Percentiles rank a stretch among this genome's conserved stretches.
Conservation (phyloP, 2,797 vertebrate species). For the Phrynocephalus forsythii region DNA sequence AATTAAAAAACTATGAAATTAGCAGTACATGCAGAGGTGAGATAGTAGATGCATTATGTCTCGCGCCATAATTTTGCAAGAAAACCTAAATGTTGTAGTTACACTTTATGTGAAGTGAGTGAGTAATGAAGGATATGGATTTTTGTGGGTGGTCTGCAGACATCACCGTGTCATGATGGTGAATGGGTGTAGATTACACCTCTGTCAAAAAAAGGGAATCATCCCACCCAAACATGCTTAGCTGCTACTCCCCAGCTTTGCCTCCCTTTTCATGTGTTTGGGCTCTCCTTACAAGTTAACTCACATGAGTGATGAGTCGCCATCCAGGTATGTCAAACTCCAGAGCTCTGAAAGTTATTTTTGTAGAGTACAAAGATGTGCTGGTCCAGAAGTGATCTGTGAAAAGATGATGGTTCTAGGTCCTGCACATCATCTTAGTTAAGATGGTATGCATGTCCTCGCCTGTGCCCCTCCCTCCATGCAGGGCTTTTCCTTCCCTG, state of each 20-base stretch:
- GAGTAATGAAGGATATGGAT: not conserved
- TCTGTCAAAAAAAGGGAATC: not conserved
- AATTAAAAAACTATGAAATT: not conserved
- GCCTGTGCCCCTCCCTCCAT: no score
- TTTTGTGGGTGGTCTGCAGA: constrained; percentile 25
- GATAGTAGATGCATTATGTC: rapidly evolving
- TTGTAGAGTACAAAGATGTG: no score
- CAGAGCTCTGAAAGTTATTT: not conserved
- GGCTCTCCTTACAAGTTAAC: not conserved
- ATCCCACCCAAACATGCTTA: not conserved
- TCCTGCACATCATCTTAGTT: no score
- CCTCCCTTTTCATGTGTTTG: not conserved
- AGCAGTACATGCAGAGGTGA: not conserved
- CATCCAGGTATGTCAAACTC: no score
- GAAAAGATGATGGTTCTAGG: no score
- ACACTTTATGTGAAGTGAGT: not conserved
- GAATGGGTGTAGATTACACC: not conserved
- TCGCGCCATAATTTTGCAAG: constrained; percentile 4
- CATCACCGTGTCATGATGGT: not conserved
- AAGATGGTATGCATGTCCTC: no score
- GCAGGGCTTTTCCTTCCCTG: no score
- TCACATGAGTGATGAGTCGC: not conserved
- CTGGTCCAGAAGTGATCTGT: no score
- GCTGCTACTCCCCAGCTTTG: not conserved
- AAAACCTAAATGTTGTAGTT: not conserved